Evolutionary conservation across 2,888 invertebrate genomes (phyloP), one percentile per base, ranked within the genome.

Genomic region (Conistra vaccinii): DNA sequence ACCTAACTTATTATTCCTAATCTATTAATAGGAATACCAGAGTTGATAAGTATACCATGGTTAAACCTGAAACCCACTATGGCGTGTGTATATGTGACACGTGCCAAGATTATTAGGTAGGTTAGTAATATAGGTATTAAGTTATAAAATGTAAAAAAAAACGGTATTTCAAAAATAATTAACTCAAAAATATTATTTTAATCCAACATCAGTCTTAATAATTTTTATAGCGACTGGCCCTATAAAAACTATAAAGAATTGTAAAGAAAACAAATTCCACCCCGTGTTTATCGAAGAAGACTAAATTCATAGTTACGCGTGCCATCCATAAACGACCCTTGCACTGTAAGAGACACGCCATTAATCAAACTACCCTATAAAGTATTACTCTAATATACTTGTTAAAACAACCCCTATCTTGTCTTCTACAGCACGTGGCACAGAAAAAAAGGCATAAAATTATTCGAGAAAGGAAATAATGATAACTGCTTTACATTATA

Each of bases 321-420:
- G 95, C 93, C 95, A 95, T 96, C 95, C 94, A 95, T 96, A 95
- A 93, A 91, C 90, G 90, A 89, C 91, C 91, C 91, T 92, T 94
- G 93, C 93, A 93, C 93, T 96, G 96, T 91, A 92, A 93, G 91
- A 95, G 96, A 96, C 96, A 94, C 92, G 90, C 92, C 92, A 96
- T 96, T 95, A 95, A 96, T 96, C 96, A 96, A 95, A 91, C 90
- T 85, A 92, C 96, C 95, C 96, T 89, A 95, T 95, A 69, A 39
- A 75, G 48, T 75, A 58, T n/a, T 93, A 90, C 93, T 73, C 79
- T 96, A 96, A 96, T 96, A 95, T 94, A 95, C 92, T 95, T 96
- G 96, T 96, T 96, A 95, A 94, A 96, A 96, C 95, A 96, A 95
- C 96, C 96, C 94, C 93, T 96, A 94, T 96, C 96, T 96, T 93